These are phyloP conservation scores for Origma solitaria DNA, from an alignment of 2,113 vertebrate species.

Conservation along the genomic window DNA sequence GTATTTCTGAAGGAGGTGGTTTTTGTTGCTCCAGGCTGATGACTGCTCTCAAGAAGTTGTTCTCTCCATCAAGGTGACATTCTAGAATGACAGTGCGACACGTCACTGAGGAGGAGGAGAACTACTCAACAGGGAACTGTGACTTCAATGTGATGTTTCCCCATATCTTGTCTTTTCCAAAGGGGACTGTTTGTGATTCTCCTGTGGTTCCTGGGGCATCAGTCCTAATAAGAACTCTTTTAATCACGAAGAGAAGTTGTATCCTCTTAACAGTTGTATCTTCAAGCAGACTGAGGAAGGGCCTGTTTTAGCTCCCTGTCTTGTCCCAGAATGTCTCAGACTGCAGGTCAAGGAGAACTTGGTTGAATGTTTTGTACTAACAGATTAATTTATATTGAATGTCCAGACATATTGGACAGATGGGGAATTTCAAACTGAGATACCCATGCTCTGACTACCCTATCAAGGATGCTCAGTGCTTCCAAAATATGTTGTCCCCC, in stretches of 20 bases:
- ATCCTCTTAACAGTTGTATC: not conserved
- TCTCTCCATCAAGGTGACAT: constrained; percentile 19
- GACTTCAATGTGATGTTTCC: not conserved
- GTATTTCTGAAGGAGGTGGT: constrained; percentile 18
- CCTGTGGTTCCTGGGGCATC: not conserved
- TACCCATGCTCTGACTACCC: not conserved
- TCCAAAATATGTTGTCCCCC: not conserved
- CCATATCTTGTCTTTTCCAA: not conserved
- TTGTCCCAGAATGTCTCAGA: not conserved
- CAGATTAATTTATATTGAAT: not conserved
- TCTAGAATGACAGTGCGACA: not conserved
- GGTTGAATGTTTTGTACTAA: not conserved
- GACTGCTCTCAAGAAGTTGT: not conserved
- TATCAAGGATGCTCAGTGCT: not conserved
- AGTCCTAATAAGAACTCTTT: not conserved
- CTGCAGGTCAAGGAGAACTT: not conserved
- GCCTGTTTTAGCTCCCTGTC: not conserved
- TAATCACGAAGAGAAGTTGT: not conserved
- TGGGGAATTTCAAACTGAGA: not conserved
- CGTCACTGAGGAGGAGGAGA: not conserved
- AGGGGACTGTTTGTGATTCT: not conserved
- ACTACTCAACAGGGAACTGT: not conserved
- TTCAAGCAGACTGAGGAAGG: not conserved
- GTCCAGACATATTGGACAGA: not conserved
- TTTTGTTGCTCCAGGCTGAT: constrained; percentile 3